Evolutionary conservation across 37 sponge, comb jelly and placozoan genomes (phyloP).

Genomic region (Tethya wilhelma): DNA sequence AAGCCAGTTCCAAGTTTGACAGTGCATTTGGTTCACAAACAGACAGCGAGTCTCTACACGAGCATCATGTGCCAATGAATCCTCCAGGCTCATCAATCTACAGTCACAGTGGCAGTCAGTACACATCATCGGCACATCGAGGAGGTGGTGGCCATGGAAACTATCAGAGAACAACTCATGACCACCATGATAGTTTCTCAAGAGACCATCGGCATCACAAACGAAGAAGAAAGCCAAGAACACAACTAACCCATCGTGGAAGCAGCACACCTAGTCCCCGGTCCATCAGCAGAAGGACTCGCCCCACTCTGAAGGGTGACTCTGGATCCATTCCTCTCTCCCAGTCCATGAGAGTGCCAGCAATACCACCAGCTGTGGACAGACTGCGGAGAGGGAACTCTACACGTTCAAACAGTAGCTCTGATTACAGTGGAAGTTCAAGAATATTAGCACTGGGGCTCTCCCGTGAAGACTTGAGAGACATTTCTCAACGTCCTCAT

Average conservation of each 20-base stretch:
- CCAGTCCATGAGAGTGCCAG: not conserved
- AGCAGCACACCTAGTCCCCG: not conserved
- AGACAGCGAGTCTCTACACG: not conserved
- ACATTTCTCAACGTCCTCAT: not conserved
- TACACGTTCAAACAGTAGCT: not conserved
- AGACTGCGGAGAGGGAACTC: not conserved
- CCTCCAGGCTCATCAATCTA: too few species aligned
- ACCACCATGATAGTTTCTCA: not conserved
- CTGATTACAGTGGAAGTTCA: not conserved
- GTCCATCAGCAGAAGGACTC: not conserved
- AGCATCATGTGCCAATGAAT: too few species aligned
- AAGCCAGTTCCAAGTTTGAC: conserved; percentile 30
- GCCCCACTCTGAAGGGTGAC: not conserved
- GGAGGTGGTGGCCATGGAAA: not conserved
- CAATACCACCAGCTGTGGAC: not conserved
- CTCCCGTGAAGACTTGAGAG: not conserved
- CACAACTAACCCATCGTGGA: not conserved
- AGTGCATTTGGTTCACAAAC: conserved; percentile 46
- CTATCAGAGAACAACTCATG: not conserved
- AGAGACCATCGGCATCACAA: not conserved
- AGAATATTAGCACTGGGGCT: not conserved
- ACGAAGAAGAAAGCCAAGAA: not conserved
- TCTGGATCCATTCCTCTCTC: not conserved
- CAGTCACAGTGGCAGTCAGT: not conserved
- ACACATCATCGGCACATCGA: not conserved